A percentile compares a stretch with the other conserved stretches of the same genome.
These are phyloP conservation scores for Drosophila trapezifrons DNA, from an alignment of 1,140 invertebrate species.

Conservation along the genomic window DNA sequence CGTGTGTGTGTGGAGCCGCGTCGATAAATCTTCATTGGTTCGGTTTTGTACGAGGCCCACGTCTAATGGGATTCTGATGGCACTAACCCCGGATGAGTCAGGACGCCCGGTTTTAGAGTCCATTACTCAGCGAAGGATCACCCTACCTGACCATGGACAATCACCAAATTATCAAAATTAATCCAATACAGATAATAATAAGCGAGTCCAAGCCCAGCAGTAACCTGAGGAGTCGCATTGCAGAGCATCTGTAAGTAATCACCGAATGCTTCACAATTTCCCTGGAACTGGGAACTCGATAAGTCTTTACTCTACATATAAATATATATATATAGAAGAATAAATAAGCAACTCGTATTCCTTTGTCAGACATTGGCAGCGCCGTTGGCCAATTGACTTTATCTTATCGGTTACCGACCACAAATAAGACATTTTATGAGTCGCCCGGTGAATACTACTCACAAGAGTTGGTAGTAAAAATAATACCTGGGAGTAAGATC, in stretches of 20 bases:
- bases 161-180: slow-evolving; percentile 29
- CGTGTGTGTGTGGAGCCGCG: slow-evolving; percentile 48
- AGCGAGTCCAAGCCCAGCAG: slow-evolving; percentile 21
- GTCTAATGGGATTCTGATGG: slow-evolving; percentile 16
- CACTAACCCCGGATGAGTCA: slow-evolving; percentile 13
- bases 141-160: slow-evolving; percentile 43
- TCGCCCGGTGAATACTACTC: slow-evolving; percentile 1
- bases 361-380: slow-evolving; percentile 42
- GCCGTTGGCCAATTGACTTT: slow-evolving; percentile 36
- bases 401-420: slow-evolving; percentile 45
- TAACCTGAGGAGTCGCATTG: slow-evolving; percentile 23
- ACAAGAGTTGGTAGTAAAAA: neutral
- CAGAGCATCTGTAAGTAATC: slow-evolving; percentile 39
- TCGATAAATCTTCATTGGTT: slow-evolving; percentile 48
- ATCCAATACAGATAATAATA: slow-evolving; percentile 27
- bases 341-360: slow-evolving; percentile 37
- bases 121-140: slow-evolving; percentile 12
- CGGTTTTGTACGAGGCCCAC: slow-evolving; percentile 3
- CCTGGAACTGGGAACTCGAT: slow-evolving; percentile 14
- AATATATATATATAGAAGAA: slow-evolving; percentile 7
- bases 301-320: slow-evolving; percentile 7
- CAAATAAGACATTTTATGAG: slow-evolving; percentile 36
- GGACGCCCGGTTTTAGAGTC: neutral
- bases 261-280: slow-evolving; percentile 10
- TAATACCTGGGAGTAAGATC: too few relatives aligned